These are phyloP conservation scores for Ahaetulla prasina DNA, from an alignment of 2,113 vertebrate species.

Conservation along the genomic window DNA sequence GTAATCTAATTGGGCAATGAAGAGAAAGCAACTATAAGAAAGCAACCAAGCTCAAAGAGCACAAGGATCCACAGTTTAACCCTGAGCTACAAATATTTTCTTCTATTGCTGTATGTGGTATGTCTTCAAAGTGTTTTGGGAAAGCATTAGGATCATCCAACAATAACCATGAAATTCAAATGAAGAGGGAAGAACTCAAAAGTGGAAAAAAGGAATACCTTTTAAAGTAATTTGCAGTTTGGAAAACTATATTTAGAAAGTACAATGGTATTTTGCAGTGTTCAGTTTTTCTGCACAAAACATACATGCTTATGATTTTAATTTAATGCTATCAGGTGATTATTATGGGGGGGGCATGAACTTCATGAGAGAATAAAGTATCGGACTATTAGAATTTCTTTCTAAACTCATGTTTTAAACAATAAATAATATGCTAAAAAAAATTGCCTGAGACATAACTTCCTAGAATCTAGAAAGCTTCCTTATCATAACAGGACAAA, in stretches of 20 bases:
- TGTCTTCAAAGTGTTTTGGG: conserved; percentile 49
- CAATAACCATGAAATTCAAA: conserved; percentile 54
- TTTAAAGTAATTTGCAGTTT: conserved; percentile 54
- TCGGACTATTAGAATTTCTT: neutral
- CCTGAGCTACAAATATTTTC: neutral
- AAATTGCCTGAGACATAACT: neutral
- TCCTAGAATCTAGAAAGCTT: neutral
- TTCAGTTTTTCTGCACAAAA: neutral
- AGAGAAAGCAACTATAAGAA: neutral
- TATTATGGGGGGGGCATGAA: neutral
- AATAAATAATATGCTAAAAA: neutral
- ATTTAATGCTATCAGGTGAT: neutral
- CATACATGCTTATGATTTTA: neutral
- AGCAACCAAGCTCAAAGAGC: neutral
- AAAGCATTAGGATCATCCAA: conserved; percentile 62
- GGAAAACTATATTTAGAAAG: conserved; percentile 67
- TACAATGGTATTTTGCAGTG: conserved; percentile 52
- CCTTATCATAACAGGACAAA: neutral
- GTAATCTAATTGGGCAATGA: neutral
- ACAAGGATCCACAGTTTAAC: neutral
- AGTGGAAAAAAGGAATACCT: conserved; percentile 49
- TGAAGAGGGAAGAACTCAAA: conserved; percentile 38
- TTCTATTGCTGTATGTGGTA: neutral
- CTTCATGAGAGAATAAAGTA: neutral
- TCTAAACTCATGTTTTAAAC: neutral